Evolutionary conservation across 2,797 vertebrate species (phyloP), one percentile per base, ranked within the genome.

Genomic region (Crocodylus rhombifer): DNA sequence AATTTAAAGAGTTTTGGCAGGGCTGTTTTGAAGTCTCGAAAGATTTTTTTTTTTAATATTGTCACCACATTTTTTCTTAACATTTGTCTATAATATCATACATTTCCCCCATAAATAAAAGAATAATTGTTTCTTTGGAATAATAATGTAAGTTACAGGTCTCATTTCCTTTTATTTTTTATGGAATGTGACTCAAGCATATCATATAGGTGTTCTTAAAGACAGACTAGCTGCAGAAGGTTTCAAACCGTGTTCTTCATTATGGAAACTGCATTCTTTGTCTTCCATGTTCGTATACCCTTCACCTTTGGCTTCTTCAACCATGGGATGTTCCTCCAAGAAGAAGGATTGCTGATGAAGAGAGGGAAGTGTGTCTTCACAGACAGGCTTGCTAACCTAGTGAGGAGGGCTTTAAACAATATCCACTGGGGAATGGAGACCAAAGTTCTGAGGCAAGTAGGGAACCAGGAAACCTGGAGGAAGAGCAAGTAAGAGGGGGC

Each of bases 251-350:
- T 86, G 93, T 82, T 80, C 62, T 74, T 86, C 58, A n/a, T 87
- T 88, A 80, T 93, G 30, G 58, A 93, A 93, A 93, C 93, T 95
- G 58, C 87, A 17, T 42, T 92, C 87, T 95, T 86, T 63, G 14
- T 69, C 88, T 78, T 83, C 56, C 33, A 25, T 18, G 36, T 18
- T 30, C 71, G 17, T 20, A 12, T 1, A 21, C 12, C 51, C 74
- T 76, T 88, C 18, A 36, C 42, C 42, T 51, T 51, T 36, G 33
- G 20, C 30, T 20, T 51, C 42, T 51, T 51, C 42, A 51, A 51
- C 42, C 42, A 10, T 51, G 42, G 42, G 42, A 51, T 11, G 42
- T 51, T 51, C 42, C 42, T 51, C 42, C 9, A 51, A 51, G 42
- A 51, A 51, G 42, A 51, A 51, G 42, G 42, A 51, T 51, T 51